Conservation (phyloP, 1,140 invertebrate species). For the Ostrea denselamellosa region DNA sequence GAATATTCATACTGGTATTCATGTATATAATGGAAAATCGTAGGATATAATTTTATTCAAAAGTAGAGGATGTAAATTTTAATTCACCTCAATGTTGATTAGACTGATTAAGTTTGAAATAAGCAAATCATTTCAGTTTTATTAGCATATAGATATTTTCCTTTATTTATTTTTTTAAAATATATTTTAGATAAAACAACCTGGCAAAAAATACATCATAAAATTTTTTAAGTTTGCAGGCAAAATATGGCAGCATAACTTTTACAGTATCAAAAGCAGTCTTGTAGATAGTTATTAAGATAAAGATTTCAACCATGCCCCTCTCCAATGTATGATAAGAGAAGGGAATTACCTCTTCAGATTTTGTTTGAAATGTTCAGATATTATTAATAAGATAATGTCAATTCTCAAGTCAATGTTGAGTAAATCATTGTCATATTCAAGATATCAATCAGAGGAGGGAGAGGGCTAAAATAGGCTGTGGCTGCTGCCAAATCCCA, state of each 20-base stretch:
- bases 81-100: no score
- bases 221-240: not conserved
- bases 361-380: not conserved
- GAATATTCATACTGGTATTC: no score
- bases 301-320: constrained; percentile 19
- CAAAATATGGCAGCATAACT: not conserved
- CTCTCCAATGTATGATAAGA: constrained; percentile 17
- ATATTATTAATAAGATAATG: not conserved
- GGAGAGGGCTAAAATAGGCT: not conserved
- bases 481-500: not conserved
- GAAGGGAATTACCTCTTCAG: not conserved
- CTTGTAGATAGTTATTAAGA: not conserved
- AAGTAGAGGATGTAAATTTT: no score
- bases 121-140: no score
- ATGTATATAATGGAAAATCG: no score
- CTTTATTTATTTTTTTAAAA: no score
- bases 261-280: not conserved
- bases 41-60: no score
- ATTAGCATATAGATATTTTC: no score
- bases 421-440: not conserved
- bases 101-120: no score
- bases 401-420: not conserved
- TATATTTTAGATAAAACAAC: no score
- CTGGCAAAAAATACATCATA: no score
- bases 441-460: not conserved